Evolutionary conservation across 2,888 invertebrate genomes (phyloP), one percentile per base, ranked within the genome.

Genomic region (Oxyteleia sp.): DNA sequence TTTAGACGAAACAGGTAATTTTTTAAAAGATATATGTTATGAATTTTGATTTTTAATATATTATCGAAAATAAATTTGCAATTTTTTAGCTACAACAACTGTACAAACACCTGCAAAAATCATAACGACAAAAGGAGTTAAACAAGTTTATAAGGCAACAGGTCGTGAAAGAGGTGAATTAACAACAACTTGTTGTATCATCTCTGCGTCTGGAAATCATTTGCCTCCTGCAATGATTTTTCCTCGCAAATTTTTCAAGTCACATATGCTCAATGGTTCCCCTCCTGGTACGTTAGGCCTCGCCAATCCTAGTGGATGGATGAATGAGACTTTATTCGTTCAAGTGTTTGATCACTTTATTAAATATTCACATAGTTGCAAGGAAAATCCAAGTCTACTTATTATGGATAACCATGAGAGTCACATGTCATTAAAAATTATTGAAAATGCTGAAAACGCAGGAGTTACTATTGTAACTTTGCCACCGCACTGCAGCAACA

Each of bases 71-170:
- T 32, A 32, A 32, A 32, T 4, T 8, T 32, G 4, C 4, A 32
- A 47, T 66, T 11, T 63, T 47, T 35, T 47, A 55, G 64, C 38
- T 1, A 79, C 78, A 51, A 66, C 72, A 1, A 94, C 92, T 15
- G 93, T 93, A 0, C 93, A 93, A 74, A 91, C 87, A 68, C 88
- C 91, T 16, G 72, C 84, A 15, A 90, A 91, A 75, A 88, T 93
- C 72, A 64, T 92, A 72, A 90, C 92, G 35, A 57, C 87, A 15
- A 93, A 88, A 81, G 92, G 92, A 3, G 81, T 87, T 16, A 93
- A 93, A 68, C 93, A 94, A 88, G 90, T 94, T 43, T 92, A 91
- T 18, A 74, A 88, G 45, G 74, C 93, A 13, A 92, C 91, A 13
- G 92, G 91, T 74, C 93, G 91, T 35, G 92, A 93, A 89, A 87